phyloP scores from a whole-genome alignment of 2,888 invertebrate genomes.

The Xestia c-nigrum region DNA sequence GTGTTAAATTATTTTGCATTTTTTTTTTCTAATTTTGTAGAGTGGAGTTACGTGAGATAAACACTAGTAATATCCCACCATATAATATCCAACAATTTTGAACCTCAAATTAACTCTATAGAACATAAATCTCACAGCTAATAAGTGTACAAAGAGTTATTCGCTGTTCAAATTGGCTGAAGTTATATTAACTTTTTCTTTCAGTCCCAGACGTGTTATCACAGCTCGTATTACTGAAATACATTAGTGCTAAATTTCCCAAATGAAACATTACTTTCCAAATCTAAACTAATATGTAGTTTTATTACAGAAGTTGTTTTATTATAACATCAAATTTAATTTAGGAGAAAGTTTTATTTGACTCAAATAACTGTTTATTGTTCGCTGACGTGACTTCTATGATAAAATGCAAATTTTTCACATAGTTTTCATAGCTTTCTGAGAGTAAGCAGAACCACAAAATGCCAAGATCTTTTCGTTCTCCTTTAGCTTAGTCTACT shows the following conservation, averaged over 20 bases:
- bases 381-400: neutral
- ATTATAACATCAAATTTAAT: neutral
- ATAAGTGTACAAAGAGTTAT: slow-evolving; percentile 2
- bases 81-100: neutral
- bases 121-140: neutral
- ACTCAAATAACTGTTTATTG: neutral
- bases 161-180: slow-evolving; percentile 5
- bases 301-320: slow-evolving; percentile 19
- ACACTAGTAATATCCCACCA: neutral
- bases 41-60: neutral
- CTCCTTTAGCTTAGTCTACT: neutral
- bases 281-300: slow-evolving; percentile 22
- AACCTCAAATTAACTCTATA: neutral
- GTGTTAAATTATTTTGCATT: neutral
- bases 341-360: neutral
- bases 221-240: slow-evolving; percentile 27
- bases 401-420: neutral
- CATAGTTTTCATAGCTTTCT: neutral
- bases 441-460: neutral
- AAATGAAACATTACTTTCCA: slow-evolving; percentile 47
- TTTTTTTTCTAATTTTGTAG: neutral
- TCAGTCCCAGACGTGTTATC: slow-evolving; percentile 27
- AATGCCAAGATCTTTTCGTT: neutral
- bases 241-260: slow-evolving; percentile 50
- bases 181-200: slow-evolving; percentile 26